Base-by-base conservation (phyloP, 2,888 invertebrate species). In the Cinara cedri region DNA sequence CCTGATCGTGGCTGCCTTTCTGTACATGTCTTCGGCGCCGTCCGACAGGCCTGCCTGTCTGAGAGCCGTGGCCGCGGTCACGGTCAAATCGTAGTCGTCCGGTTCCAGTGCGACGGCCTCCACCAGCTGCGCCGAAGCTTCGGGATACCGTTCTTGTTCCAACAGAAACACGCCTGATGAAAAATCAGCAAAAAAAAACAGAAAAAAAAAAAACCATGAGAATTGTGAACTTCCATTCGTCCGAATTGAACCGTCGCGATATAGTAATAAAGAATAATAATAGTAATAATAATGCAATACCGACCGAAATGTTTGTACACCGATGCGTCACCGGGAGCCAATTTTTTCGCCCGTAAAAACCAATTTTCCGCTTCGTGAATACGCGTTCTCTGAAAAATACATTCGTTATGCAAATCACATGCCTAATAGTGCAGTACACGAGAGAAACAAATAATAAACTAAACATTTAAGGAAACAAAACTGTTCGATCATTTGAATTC, bases 241-340 rank as follows among this genome's bases (percentile, higher is more conserved):
- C 34, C 34, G 34, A 6, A 34, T 34, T 4, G 34, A 6, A 34
- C 6, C 34, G 34, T 34, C 34, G 6, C 3, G 6, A 51, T 26
- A 21, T 19, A n/a, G n/a, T n/a, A n/a, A n/a, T n/a, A n/a, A n/a
- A n/a, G n/a, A n/a, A n/a, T n/a, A n/a, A 10, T 42, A 16, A 46
- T 42, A 11, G 24, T 63, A 19, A n/a, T 19, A 34, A 34, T 34
- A 34, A 34, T 34, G 6, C 6, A 34, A 70, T 78, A 66, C 81
- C 89, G 87, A 93, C 96, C 96, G 86, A 95, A 96, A 87, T 96
- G 95, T 87, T 95, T 94, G 86, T 94, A 91, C 70, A 95, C 93
- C 83, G 91, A 90, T 19, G 93, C 91, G 86, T 96, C 95, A 82
- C 90, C 89, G 26, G 95, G 94, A 81, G 95, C 95, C 84, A 96